Base-by-base conservation (phyloP, 2,113 vertebrate genomes). In the Psittacus erithacus region DNA sequence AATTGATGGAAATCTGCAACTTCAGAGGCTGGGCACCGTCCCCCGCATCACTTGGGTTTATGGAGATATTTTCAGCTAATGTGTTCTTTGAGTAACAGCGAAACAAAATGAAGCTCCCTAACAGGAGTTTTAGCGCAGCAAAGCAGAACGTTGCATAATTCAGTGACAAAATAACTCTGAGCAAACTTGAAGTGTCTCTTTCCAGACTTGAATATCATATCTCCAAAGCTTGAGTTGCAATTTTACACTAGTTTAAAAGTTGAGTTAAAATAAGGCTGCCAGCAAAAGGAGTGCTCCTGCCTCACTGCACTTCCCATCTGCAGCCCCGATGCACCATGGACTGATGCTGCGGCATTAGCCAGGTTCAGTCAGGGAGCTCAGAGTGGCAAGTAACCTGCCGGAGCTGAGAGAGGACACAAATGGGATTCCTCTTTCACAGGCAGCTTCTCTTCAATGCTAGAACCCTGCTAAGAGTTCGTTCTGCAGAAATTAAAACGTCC, bases 221-320 rank as follows among this genome's bases (percentile, higher is more conserved):
- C 39, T 39, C 39, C 17, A 64, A 46, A 18, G 8, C 27, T 25
- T 0, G 1, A 50, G 52, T 2, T 89, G 62, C 68, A 59, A 23
- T 47, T 93, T 88, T 70, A 70, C 46, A 8, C 49, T 46, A 49
- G 53, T 52, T 94, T 74, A 27, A 65, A 90, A 90, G 35, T 35
- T 47, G 41, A 55, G 29, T 59, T 35, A 24, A 50, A 74, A 73
- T 44, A 20, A 1, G 15, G 64, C 31, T 92, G 44, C 68, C n/a
- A 47, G 59, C 38, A 59, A 68, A 76, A 68, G 7, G 20, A 20
- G 11, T 47, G 62, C 7, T 86, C 35, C 43, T 31, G 39, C 62
- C 47, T 33, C 7, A 1, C 46, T 59, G 35, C 5, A 0, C 25
- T 73, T 79, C 52, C 25, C 0, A 0, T 53, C 43, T 27, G 65